Evolutionary conservation across 2,888 invertebrate genomes (phyloP).

Genomic region (Xiphydria camelus): DNA sequence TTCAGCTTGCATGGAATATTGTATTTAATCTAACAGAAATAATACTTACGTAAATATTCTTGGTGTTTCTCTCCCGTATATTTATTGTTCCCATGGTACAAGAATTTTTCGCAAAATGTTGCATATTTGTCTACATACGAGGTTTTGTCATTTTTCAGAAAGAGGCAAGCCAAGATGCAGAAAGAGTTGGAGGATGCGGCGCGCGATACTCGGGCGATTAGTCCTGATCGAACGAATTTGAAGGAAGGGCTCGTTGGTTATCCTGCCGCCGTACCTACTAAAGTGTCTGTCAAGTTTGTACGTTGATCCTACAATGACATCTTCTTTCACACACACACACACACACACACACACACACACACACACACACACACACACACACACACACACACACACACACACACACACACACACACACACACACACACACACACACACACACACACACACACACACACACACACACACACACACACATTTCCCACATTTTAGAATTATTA

Average conservation of each 20-base stretch:
- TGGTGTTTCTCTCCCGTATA: neutral
- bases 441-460: no score
- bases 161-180: slow-evolving; percentile 84
- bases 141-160: slow-evolving; percentile 65
- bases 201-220: slow-evolving; percentile 66
- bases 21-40: slow-evolving; percentile 6
- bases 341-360: no score
- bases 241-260: slow-evolving; percentile 57
- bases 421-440: no score
- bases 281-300: slow-evolving; percentile 75
- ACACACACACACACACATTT: no score
- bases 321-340: no score
- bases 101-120: neutral
- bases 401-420: no score
- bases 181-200: slow-evolving; percentile 92
- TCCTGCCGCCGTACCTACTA: slow-evolving; percentile 65
- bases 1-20: slow-evolving; percentile 22
- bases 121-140: slow-evolving; percentile 2
- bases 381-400: no score
- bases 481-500: no score
- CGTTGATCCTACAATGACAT: no score
- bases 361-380: no score
- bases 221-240: slow-evolving; percentile 59
- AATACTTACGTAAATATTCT: slow-evolving; percentile 5
- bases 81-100: neutral